A percentile compares a stretch with the other conserved stretches of the same genome.
Conservation (phyloP, 2,797 vertebrate species). For the Acanthiza pusilla region DNA sequence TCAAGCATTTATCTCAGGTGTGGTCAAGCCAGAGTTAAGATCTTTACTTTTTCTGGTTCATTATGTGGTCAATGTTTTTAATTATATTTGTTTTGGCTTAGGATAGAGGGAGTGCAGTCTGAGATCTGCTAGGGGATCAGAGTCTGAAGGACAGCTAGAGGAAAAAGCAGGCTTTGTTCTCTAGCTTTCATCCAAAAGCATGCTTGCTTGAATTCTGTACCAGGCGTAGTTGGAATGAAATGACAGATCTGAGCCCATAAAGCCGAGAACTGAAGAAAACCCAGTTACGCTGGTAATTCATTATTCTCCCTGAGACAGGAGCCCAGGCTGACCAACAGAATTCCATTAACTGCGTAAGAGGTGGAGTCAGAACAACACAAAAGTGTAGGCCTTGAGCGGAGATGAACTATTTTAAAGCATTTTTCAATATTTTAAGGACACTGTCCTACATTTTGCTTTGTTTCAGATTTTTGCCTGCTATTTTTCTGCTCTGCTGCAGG, state of each 20-base stretch:
- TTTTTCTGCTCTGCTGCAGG: background rate
- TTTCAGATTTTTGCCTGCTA: background rate
- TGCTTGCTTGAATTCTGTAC: background rate
- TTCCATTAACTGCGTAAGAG: background rate
- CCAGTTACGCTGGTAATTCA: background rate
- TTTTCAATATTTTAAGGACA: background rate
- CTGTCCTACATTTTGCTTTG: background rate
- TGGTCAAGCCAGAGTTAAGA: background rate
- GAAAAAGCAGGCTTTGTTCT: background rate
- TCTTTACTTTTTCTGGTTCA: background rate
- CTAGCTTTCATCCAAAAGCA: background rate
- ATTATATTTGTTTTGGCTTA: slow-evolving; percentile 4
- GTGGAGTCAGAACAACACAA: background rate
- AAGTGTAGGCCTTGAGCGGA: background rate
- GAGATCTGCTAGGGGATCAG: background rate
- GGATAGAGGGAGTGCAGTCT: background rate
- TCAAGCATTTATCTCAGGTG: background rate
- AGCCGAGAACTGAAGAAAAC: background rate
- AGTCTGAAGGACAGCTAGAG: background rate
- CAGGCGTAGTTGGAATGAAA: background rate
- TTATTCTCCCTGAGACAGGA: background rate
- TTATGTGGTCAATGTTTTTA: background rate
- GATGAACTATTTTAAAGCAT: background rate
- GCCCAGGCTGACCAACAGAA: background rate
- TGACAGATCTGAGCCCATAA: background rate